phyloP scores from a whole-genome alignment of 1,140 invertebrate genomes.

The Cydia amplana region DNA sequence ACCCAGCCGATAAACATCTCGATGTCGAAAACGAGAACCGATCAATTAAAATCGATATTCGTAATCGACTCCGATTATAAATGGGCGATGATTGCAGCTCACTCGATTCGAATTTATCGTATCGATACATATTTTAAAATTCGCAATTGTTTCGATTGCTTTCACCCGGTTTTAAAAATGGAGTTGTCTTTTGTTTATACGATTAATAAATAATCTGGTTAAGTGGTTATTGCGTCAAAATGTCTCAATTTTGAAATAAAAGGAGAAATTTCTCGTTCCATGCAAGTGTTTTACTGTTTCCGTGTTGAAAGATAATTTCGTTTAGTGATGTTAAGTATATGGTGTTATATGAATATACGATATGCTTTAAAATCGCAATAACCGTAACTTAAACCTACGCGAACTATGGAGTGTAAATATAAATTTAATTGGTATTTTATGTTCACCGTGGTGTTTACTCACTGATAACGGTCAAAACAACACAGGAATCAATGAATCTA shows the following conservation, averaged over 20 bases:
- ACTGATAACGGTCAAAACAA: too few species aligned
- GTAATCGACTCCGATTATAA: constrained; percentile 45
- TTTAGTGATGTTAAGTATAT: neutral
- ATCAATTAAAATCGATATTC: constrained; percentile 42
- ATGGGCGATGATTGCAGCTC: constrained; percentile 40
- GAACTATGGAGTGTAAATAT: neutral
- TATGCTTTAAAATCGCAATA: neutral
- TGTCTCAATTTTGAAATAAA: constrained; percentile 3
- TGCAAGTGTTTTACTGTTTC: neutral
- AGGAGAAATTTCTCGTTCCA: neutral
- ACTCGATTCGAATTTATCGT: constrained; percentile 38
- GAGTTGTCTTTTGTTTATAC: neutral
- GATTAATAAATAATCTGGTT: neutral
- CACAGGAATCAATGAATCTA: too few species aligned
- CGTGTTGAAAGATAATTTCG: neutral
- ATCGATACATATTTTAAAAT: constrained; percentile 30
- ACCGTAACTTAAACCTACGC: neutral
- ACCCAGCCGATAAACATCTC: constrained; percentile 17
- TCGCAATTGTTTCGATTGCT: constrained; percentile 17
- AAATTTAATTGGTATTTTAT: neutral
- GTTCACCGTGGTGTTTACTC: too few species aligned
- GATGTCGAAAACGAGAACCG: constrained; percentile 27
- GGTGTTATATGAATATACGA: neutral
- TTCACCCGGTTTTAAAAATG: constrained; percentile 25
- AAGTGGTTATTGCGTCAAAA: constrained; percentile 23